Evolutionary conservation across 2,888 invertebrate species (phyloP).

Genomic region (Myopa tessellatipennis): DNA sequence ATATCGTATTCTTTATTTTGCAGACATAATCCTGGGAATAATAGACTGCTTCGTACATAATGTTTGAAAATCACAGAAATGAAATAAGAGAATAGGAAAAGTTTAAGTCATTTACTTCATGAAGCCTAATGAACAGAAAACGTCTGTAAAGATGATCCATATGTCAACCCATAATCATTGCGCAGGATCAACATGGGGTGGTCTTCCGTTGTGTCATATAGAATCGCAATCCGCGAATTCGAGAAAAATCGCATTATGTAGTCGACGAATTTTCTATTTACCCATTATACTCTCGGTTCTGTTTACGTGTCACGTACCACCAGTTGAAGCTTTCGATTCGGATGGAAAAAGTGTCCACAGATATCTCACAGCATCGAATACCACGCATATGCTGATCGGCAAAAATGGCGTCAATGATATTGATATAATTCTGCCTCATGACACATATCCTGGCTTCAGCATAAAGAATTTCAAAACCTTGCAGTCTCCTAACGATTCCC

Average conservation of each 20-base stretch:
- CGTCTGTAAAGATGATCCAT: no score
- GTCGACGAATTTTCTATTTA: background rate
- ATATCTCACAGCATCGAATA: constrained; percentile 57
- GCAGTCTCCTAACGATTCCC: constrained; percentile 51
- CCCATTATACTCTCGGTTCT: constrained; percentile 24
- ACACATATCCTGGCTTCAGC: constrained; percentile 89
- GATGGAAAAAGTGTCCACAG: background rate
- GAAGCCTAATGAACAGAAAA: no score
- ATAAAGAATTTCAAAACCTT: constrained; percentile 80
- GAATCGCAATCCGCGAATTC: background rate
- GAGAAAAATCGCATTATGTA: background rate
- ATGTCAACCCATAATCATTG: no score
- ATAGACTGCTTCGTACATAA: no score
- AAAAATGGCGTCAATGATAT: constrained; percentile 54
- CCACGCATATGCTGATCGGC: constrained; percentile 61
- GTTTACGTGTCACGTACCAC: constrained; percentile 13
- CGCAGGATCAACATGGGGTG: background rate
- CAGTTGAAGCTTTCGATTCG: constrained; percentile 27
- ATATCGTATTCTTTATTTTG: no score
- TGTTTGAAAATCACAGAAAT: no score
- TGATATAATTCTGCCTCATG: constrained; percentile 81
- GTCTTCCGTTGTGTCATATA: background rate
- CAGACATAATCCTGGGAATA: no score
- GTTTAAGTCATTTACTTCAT: no score
- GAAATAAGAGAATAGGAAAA: no score